Evolutionary conservation across 92 coral and sea anemone species (phyloP).

Genomic region (Parazoanthus atlanticus): DNA sequence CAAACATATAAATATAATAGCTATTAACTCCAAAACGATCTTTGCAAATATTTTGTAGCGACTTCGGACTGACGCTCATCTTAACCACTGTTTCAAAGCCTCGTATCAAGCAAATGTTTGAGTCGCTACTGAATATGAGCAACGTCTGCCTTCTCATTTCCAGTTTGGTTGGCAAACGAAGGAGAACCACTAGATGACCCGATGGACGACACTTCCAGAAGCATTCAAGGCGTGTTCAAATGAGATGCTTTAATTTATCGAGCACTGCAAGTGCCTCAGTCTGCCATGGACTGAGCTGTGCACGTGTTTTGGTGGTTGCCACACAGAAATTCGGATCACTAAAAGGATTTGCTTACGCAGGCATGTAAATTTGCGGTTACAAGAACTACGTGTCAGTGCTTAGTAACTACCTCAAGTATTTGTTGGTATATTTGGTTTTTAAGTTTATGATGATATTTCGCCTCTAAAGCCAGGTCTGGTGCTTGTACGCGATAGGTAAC

Average conservation of each 20-base stretch:
- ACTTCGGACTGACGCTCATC: constrained; percentile 21
- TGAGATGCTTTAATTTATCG: background rate
- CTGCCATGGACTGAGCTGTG: constrained; percentile 6
- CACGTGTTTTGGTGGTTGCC: constrained; percentile 11
- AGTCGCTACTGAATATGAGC: constrained; percentile 14
- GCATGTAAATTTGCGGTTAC: no score
- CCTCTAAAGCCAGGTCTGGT: no score
- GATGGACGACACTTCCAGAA: background rate
- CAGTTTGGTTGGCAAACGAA: constrained; percentile 10
- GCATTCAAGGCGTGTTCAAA: constrained; percentile 12
- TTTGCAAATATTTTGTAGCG: background rate
- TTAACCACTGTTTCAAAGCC: constrained; percentile 20
- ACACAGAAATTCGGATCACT: no score
- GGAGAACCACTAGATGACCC: background rate
- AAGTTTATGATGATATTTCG: no score
- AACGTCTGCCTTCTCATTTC: background rate
- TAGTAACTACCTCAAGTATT: no score
- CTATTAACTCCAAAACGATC: background rate
- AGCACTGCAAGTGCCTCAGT: background rate
- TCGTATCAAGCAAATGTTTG: constrained; percentile 35
- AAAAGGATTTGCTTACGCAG: no score
- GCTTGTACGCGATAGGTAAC: no score
- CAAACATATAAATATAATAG: constrained; percentile 11
- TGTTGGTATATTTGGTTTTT: no score
- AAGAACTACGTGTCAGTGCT: no score